Conservation (phyloP, 2,888 invertebrate genomes). For the Lepetodrilus schrolli region DNA sequence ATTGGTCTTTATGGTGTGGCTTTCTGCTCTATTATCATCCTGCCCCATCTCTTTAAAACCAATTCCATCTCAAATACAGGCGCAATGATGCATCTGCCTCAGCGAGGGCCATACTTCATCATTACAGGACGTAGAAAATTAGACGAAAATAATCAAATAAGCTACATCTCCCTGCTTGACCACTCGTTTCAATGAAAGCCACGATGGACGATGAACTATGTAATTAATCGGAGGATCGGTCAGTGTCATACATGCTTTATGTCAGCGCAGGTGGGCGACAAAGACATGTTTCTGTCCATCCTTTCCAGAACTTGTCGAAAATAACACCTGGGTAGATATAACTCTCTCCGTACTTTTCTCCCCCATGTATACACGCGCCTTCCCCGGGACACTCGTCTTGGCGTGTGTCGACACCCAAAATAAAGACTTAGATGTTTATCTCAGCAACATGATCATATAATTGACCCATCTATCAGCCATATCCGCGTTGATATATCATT, state of each 20-base stretch:
- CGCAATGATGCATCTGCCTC: conserved; percentile 30
- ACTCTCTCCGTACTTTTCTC: neutral
- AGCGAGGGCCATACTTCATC: conserved; percentile 14
- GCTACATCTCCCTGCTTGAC: conserved; percentile 26
- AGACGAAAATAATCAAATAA: conserved; percentile 33
- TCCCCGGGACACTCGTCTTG: neutral
- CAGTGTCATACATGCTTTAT: conserved; percentile 13
- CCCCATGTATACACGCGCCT: neutral
- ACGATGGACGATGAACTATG: neutral
- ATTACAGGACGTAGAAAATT: conserved; percentile 30
- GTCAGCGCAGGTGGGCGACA: conserved; percentile 5
- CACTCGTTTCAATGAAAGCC: neutral
- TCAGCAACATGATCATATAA: conserved; percentile 10
- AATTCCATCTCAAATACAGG: conserved; percentile 24
- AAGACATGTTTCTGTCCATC: conserved; percentile 4
- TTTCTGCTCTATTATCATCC: conserved; percentile 29
- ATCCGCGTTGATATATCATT: neutral
- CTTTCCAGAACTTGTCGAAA: conserved; percentile 3
- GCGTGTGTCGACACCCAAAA: conserved; percentile 2
- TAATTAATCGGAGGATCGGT: neutral
- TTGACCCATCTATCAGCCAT: conserved; percentile 13
- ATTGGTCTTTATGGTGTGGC: conserved; percentile 31
- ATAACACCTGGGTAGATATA: conserved; percentile 1
- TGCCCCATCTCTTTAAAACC: conserved; percentile 13
- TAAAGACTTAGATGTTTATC: conserved; percentile 11